Percentiles rank a stretch among this genome's conserved stretches.
Conservation (phyloP, 2,888 invertebrate species). For the Apodemia mormo region DNA sequence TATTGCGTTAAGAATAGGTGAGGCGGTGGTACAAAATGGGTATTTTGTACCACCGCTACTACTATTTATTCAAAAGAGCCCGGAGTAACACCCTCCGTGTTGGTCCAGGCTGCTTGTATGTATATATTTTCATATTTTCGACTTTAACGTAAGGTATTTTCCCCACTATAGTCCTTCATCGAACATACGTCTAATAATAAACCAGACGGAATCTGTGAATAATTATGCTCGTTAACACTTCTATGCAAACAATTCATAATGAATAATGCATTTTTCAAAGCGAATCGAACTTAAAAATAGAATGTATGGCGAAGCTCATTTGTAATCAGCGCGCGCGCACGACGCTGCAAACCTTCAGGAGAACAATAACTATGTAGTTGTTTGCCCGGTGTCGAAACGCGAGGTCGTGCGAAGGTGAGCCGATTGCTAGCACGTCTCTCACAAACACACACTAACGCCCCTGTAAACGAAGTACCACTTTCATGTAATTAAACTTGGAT, state of each 20-base stretch:
- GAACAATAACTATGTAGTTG: constrained; percentile 76
- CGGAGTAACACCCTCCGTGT: too few species aligned
- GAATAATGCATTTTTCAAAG: constrained; percentile 19
- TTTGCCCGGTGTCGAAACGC: constrained; percentile 69
- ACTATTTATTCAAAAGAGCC: too few species aligned
- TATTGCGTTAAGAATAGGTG: too few species aligned
- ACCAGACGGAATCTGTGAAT: constrained; percentile 14
- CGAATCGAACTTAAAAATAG: constrained; percentile 57
- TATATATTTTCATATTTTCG: neutral
- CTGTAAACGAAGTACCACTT: neutral
- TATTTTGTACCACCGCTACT: too few species aligned
- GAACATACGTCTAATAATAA: neutral
- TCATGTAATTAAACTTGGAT: neutral
- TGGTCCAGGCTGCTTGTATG: too few species aligned
- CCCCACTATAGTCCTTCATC: neutral
- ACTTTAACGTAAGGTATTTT: neutral
- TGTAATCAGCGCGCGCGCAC: constrained; percentile 72
- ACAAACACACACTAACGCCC: constrained; percentile 50
- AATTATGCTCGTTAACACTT: constrained; percentile 16
- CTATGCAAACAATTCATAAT: constrained; percentile 13
- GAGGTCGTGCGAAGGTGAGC: constrained; percentile 79
- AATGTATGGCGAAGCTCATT: constrained; percentile 60
- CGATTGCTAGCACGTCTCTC: constrained; percentile 64
- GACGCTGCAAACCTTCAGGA: constrained; percentile 65
- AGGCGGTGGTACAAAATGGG: too few species aligned